phyloP scores from a whole-genome alignment of 2,888 invertebrate species.

The Thelaira solivaga region DNA sequence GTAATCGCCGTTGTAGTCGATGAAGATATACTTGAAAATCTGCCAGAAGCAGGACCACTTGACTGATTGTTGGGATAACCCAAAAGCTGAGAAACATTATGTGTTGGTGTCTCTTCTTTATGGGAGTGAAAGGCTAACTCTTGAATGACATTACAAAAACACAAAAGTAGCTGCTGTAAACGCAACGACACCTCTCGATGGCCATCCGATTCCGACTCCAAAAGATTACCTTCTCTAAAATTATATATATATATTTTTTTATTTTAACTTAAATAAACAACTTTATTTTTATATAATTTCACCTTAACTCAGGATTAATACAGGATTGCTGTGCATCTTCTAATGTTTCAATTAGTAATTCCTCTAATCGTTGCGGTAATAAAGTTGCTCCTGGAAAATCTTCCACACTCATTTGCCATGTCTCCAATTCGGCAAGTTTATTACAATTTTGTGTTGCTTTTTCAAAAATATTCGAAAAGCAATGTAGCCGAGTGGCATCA shows the following conservation, averaged over 20 bases:
- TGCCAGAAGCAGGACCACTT: constrained; percentile 66
- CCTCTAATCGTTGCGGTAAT: constrained; percentile 85
- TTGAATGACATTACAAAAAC: constrained; percentile 83
- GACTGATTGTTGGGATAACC: constrained; percentile 79
- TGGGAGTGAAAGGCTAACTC: constrained; percentile 84
- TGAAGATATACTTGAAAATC: constrained; percentile 65
- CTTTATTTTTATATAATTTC: constrained; percentile 69
- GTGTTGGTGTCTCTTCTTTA: constrained; percentile 79
- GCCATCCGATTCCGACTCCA: constrained; percentile 77
- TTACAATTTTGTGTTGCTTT: constrained; percentile 89
- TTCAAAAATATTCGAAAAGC: constrained; percentile 89
- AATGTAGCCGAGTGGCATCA: constrained; percentile 91
- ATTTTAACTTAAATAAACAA: constrained; percentile 81
- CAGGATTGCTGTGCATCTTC: constrained; percentile 84
- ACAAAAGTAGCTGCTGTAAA: constrained; percentile 81
- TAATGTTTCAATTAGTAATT: constrained; percentile 85
- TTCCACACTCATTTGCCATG: constrained; percentile 91
- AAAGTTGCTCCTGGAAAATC: constrained; percentile 90
- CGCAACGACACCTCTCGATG: constrained; percentile 76
- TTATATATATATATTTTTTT: neutral
- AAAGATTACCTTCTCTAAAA: constrained; percentile 77
- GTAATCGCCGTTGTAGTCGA: constrained; percentile 75
- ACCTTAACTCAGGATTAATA: constrained; percentile 83
- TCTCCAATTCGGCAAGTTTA: constrained; percentile 85
- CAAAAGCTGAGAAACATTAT: constrained; percentile 81